Conservation (phyloP, 2,113 vertebrate genomes). For the Ochotona curzoniae region DNA sequence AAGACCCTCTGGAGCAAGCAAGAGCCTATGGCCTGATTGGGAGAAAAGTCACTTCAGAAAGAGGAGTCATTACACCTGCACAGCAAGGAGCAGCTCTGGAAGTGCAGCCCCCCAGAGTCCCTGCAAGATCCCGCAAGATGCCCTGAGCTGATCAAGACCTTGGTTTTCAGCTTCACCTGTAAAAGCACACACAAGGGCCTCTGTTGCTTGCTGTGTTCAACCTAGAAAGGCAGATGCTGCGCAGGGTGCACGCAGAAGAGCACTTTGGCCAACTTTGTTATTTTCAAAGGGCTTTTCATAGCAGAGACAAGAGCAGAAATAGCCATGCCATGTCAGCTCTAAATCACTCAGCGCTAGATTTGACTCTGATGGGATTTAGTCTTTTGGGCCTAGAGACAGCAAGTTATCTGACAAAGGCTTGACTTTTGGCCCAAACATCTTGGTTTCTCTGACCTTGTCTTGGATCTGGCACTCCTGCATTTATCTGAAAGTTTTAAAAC, state of each 20-base stretch:
- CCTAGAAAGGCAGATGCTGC: not conserved
- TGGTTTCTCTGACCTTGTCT: slow-evolving; percentile 49
- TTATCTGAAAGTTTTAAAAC: slow-evolving; percentile 5
- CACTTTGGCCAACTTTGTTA: slow-evolving; percentile 1
- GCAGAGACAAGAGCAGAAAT: slow-evolving; percentile 15
- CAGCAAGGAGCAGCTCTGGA: not conserved
- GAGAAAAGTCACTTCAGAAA: not conserved
- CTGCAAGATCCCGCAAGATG: not conserved
- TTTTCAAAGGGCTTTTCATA: slow-evolving; percentile 15
- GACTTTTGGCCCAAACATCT: not conserved
- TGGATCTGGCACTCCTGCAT: not conserved
- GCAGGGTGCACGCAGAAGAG: not conserved
- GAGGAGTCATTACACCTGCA: not conserved
- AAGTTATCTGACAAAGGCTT: not conserved
- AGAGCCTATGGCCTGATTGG: not conserved
- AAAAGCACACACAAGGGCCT: not conserved
- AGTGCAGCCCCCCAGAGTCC: not conserved
- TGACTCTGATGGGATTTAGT: not conserved
- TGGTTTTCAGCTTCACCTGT: not conserved
- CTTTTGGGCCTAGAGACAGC: not conserved
- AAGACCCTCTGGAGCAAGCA: not conserved
- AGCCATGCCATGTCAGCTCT: not conserved
- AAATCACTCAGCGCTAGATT: not conserved
- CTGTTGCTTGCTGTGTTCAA: slow-evolving; percentile 28
- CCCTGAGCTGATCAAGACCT: not conserved